Evolutionary conservation across 2,888 invertebrate genomes (phyloP), one percentile per base, ranked within the genome.

Genomic region (Drosophila mimetica): DNA sequence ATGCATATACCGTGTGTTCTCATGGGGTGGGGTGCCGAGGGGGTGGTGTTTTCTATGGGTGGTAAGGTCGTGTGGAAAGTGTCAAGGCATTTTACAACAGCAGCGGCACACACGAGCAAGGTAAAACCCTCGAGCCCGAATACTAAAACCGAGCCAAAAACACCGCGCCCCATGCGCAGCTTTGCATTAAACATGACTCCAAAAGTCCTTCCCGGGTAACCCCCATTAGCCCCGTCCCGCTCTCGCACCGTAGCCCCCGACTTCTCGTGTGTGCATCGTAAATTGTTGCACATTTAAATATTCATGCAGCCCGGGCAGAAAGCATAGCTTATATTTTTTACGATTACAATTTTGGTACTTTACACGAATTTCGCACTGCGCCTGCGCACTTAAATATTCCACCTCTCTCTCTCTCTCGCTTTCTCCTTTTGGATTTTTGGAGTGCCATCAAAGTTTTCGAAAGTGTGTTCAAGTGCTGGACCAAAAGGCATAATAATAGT

Each of bases 141-240:
- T 46, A 28, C 60, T 28, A 46, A 81, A 74, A 66, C 65, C 75
- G 77, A 79, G 69, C 58, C 72, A 54, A 59, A 51, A 72, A 75
- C 77, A 84, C 84, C 84, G 88, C 84, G 86, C 88, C 84, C 88
- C 74, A 79, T 83, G 86, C 72, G 80, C 79, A 75, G 80, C 86
- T 81, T 69, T 74, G 79, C 76, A 83, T 82, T 85, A 79, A 75
- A 75, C 72, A 82, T 79, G 74, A 73, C 60, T 60, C 51, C 59
- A 47, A 72, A 64, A 71, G 66, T 76, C 76, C 64, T 63, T 39
- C 25, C 44, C 9, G 25, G 44, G 14, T 8, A 7, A 16, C 8
- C 25, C 44, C 25, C 44, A 42, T n/a, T 22, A n/a, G 42, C 42
- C n/a, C 22, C 42, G n/a, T 22, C 22, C 42, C n/a, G n/a, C 42